phyloP scores from a whole-genome alignment of 2,113 vertebrate genomes.

The Diadophis punctatus region DNA sequence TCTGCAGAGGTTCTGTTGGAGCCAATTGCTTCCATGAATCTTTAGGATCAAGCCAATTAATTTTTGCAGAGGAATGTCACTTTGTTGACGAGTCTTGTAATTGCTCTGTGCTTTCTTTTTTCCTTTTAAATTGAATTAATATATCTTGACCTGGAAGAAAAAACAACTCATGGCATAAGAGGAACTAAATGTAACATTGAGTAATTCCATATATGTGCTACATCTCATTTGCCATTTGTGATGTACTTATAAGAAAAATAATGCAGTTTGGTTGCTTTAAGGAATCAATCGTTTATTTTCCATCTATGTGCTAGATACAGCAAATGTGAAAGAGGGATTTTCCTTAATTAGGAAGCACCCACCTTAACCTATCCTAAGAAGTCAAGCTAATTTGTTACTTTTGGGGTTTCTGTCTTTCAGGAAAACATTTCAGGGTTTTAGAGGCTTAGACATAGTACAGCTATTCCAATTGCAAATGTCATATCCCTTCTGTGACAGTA shows the following conservation, averaged over 20 bases:
- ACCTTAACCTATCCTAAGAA: background rate
- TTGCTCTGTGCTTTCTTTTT: background rate
- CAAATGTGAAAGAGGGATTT: background rate
- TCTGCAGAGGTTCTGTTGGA: background rate
- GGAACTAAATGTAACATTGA: background rate
- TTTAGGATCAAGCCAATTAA: background rate
- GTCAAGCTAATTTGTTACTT: background rate
- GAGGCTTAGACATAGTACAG: background rate
- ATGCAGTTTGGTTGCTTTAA: background rate
- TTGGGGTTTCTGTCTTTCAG: background rate
- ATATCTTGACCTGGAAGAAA: background rate
- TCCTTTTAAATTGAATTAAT: too few relatives aligned
- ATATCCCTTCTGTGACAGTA: background rate
- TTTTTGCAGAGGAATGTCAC: background rate
- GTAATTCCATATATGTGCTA: background rate
- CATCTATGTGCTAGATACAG: background rate
- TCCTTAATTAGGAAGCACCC: background rate
- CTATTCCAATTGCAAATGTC: background rate
- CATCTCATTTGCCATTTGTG: background rate
- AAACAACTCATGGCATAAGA: background rate
- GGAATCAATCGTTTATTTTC: background rate
- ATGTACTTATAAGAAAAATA: background rate
- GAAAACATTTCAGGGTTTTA: background rate
- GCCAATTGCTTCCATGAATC: background rate
- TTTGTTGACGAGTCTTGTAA: background rate